Percentiles rank a stretch among this genome's conserved stretches.
phyloP scores from a whole-genome alignment of 2,113 vertebrate species.

The Peromyscus polionotus region DNA sequence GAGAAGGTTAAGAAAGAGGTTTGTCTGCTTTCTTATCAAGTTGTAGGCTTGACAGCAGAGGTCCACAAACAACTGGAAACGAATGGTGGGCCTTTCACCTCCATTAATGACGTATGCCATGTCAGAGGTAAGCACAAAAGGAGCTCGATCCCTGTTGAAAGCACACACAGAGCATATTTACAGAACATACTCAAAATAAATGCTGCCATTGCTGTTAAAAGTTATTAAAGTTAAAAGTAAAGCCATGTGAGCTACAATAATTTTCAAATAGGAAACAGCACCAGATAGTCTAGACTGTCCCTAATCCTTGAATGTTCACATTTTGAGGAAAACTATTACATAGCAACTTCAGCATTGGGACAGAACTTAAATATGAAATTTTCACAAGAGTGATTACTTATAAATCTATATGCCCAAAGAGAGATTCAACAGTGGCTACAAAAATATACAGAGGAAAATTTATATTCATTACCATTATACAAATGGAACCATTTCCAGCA shows the following conservation, averaged over 20 bases:
- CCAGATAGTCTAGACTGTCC: neutral
- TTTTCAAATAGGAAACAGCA: constrained; percentile 36
- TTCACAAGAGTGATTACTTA: constrained; percentile 48
- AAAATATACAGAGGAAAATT: constrained; percentile 26
- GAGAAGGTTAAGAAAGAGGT: constrained; percentile 97
- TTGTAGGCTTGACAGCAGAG: constrained; percentile 99
- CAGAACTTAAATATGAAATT: constrained; percentile 33
- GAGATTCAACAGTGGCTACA: constrained; percentile 27
- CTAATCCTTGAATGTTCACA: constrained; percentile 46
- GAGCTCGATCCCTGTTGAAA: constrained; percentile 94
- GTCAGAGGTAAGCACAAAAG: constrained; percentile 98
- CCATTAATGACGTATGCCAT: constrained; percentile 99
- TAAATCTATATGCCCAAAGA: constrained; percentile 29
- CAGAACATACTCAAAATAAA: constrained; percentile 31
- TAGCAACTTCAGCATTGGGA: constrained; percentile 47
- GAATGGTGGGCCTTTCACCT: constrained; percentile 97
- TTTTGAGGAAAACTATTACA: constrained; percentile 59
- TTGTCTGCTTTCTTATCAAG: constrained; percentile 96
- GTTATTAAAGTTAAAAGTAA: constrained; percentile 30
- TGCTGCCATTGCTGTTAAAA: neutral
- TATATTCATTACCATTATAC: constrained; percentile 8
- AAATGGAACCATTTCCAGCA: constrained; percentile 53
- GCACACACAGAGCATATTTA: neutral
- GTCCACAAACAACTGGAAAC: constrained; percentile 98
- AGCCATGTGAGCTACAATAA: neutral